These are phyloP conservation scores for Apteryx mantelli DNA, from an alignment of 2,113 vertebrate species.

Conservation along the genomic window DNA sequence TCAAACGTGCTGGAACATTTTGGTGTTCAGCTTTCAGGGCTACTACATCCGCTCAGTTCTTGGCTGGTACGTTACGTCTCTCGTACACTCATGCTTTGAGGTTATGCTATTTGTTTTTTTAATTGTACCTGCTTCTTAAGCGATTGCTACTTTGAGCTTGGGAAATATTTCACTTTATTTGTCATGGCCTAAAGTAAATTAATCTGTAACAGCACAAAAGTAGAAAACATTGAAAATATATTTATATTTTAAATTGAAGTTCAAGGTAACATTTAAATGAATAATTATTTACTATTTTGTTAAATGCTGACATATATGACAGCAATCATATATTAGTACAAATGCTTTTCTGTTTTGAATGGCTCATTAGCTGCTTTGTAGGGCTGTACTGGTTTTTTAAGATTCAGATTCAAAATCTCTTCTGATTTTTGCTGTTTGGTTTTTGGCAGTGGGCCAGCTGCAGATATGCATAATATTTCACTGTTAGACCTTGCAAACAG, in stretches of 20 bases:
- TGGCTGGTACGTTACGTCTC: neutral
- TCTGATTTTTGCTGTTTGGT: conserved; percentile 76
- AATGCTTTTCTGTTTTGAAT: conserved; percentile 76
- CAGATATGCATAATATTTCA: conserved; percentile 97
- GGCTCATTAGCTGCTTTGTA: conserved; percentile 78
- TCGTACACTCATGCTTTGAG: neutral
- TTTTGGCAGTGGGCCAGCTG: conserved; percentile 86
- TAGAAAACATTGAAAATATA: conserved; percentile 58
- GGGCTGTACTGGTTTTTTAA: conserved; percentile 70
- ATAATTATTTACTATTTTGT: conserved; percentile 81
- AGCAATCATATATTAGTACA: conserved; percentile 72
- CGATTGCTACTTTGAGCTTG: conserved; percentile 11
- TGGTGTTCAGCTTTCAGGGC: neutral
- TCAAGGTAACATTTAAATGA: conserved; percentile 77
- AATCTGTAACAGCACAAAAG: conserved; percentile 11
- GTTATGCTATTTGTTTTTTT: neutral
- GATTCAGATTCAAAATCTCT: conserved; percentile 79
- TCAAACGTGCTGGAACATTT: neutral
- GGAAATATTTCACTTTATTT: conserved; percentile 53
- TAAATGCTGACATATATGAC: conserved; percentile 72
- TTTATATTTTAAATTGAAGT: conserved; percentile 71
- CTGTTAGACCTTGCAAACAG: conserved; percentile 94
- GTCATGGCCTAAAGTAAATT: conserved; percentile 34
- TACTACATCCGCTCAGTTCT: neutral
- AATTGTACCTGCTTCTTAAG: conserved; percentile 1